Evolutionary conservation across 1,140 invertebrate genomes (phyloP), one percentile per base, ranked within the genome.

Genomic region (Ladona fulva): DNA sequence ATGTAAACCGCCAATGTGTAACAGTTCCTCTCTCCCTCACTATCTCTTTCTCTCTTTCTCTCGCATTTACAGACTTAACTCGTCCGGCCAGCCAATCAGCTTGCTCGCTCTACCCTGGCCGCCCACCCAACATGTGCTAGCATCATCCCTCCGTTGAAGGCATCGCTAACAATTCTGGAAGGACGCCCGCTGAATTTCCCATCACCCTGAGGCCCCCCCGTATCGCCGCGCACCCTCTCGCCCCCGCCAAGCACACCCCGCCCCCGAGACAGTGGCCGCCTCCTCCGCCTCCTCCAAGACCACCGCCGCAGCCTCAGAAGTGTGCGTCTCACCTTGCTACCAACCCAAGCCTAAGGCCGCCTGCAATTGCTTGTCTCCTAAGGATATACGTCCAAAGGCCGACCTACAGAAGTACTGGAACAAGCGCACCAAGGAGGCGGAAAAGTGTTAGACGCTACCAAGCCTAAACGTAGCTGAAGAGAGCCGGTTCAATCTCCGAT

Each of bases 151-250:
- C 29, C 29, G 29, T 37, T 66, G 52, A 66, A 22, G 52, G 16
- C 52, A 66, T 66, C 52, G 52, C 52, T 66, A 66, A 66, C 52
- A 66, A 37, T 66, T 66, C 52, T 66, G 52, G 52, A 66, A 66
- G 52, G 52, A 66, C 52, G 52, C 52, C 52, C 52, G 52, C 52
- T 66, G 52, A 16, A 66, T 22, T 22, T 66, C 52, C 52, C 52
- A 66, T 16, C 52, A 66, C 52, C 52, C 52, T 66, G 52, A 66
- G 52, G 52, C 52, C 52, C 52, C 52, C 52, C 52, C 52, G 52
- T 22, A 66, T 22, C 52, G n/a, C 52, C 52, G 52, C 52, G 52
- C 52, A 19, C 52, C 52, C 52, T 66, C 52, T 66, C 52, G 52
- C 52, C 52, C 52, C 52, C 52, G 52, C 52, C 52, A 66, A 66